Percentiles rank a stretch among this genome's conserved stretches.
These are phyloP conservation scores for Caenorhabditis sp. DNA, from an alignment of 2,888 invertebrate genomes.

Conservation along the genomic window DNA sequence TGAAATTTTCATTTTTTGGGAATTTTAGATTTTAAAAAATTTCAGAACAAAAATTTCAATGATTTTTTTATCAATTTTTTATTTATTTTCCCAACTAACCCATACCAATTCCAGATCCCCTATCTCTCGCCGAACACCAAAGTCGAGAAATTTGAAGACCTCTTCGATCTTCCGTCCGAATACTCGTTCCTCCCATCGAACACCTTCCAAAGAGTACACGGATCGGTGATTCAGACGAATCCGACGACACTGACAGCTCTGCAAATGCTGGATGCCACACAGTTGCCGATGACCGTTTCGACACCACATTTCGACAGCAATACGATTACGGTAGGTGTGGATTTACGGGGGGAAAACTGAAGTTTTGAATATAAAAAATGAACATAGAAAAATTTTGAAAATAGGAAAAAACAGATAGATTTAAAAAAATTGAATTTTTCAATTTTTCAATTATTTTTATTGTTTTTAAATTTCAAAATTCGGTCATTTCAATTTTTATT, in stretches of 20 bases:
- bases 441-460: too few species aligned
- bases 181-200: constrained; percentile 71
- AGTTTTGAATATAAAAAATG: background rate
- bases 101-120: constrained; percentile 75
- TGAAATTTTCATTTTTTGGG: too few species aligned
- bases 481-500: too few species aligned
- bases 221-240: constrained; percentile 20
- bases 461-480: too few species aligned
- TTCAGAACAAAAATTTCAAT: too few species aligned
- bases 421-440: too few species aligned
- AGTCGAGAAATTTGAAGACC: constrained; percentile 75
- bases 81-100: too few species aligned
- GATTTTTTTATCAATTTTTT: too few species aligned
- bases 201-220: constrained; percentile 38
- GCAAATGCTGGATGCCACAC: constrained; percentile 82
- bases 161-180: constrained; percentile 62
- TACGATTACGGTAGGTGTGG: constrained; percentile 77
- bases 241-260: constrained; percentile 67
- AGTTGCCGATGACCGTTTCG: constrained; percentile 85
- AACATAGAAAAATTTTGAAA: constrained; percentile 2
- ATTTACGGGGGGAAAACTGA: too few species aligned
- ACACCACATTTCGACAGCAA: constrained; percentile 66
- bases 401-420: too few species aligned
- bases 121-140: constrained; percentile 75
- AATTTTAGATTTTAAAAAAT: too few species aligned